Conservation (phyloP, 2,797 vertebrate genomes). For the Myioborus melanocephalus region DNA sequence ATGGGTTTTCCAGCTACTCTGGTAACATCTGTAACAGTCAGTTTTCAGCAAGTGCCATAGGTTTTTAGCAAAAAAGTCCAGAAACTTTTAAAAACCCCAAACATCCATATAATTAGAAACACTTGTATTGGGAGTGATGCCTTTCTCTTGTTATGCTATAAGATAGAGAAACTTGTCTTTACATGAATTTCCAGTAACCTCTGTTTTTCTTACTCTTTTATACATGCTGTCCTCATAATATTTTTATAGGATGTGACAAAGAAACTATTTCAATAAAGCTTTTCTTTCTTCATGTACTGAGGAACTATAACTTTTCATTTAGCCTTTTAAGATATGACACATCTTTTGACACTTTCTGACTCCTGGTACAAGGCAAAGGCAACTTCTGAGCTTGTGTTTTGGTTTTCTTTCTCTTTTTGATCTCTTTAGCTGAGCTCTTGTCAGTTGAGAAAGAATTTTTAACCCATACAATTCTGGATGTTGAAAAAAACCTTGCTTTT, state of each 20-base stretch:
- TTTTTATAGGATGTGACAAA: slow-evolving; percentile 58
- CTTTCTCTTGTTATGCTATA: not conserved
- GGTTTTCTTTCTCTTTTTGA: slow-evolving; percentile 54
- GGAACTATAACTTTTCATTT: slow-evolving; percentile 58
- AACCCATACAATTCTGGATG: slow-evolving; percentile 27
- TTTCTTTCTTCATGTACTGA: slow-evolving; percentile 53
- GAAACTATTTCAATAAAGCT: slow-evolving; percentile 47
- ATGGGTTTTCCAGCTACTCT: not conserved
- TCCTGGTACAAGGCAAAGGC: slow-evolving; percentile 38
- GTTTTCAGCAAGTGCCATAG: not conserved
- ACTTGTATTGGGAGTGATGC: not conserved
- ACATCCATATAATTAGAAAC: not conserved
- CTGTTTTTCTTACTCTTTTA: slow-evolving; percentile 45
- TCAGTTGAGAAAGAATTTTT: slow-evolving; percentile 43
- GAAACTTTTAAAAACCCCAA: not conserved
- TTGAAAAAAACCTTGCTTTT: slow-evolving; percentile 10
- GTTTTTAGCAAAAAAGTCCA: not conserved
- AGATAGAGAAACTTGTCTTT: slow-evolving; percentile 17
- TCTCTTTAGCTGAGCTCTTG: slow-evolving; percentile 51
- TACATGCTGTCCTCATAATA: slow-evolving; percentile 51
- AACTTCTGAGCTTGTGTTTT: slow-evolving; percentile 49
- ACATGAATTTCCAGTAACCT: slow-evolving; percentile 45
- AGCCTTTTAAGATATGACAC: slow-evolving; percentile 51
- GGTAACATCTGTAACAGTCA: not conserved
- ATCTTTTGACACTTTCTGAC: slow-evolving; percentile 62